Evolutionary conservation across 1,140 invertebrate species (phyloP).

Genomic region (Brachionus koreanus): DNA sequence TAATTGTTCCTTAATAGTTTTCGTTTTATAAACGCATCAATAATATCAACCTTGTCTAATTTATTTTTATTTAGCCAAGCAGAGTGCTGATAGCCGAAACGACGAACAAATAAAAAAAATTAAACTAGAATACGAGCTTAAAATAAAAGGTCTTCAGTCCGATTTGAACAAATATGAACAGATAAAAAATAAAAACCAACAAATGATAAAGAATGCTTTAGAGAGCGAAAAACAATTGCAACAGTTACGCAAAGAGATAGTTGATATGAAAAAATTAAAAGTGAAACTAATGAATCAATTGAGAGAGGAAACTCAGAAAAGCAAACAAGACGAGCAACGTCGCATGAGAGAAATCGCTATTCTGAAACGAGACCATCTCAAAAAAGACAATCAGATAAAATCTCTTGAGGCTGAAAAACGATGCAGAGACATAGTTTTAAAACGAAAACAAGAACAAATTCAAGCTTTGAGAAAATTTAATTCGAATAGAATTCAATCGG

Average conservation of each 20-base stretch:
- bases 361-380: conserved; percentile 67
- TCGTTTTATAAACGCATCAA: neutral
- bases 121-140: conserved; percentile 83
- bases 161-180: conserved; percentile 81
- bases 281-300: conserved; percentile 85
- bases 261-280: conserved; percentile 80
- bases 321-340: conserved; percentile 66
- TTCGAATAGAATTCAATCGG: neutral
- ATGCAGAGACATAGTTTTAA: conserved; percentile 54
- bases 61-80: neutral
- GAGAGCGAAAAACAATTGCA: conserved; percentile 76
- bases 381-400: conserved; percentile 80
- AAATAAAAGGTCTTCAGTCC: conserved; percentile 74
- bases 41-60: neutral
- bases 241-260: conserved; percentile 72
- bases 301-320: conserved; percentile 78
- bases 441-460: conserved; percentile 57
- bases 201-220: conserved; percentile 74
- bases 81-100: conserved; percentile 24
- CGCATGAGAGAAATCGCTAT: conserved; percentile 78
- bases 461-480: conserved; percentile 43
- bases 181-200: conserved; percentile 81
- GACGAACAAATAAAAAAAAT: conserved; percentile 76
- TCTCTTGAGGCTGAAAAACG: conserved; percentile 73
- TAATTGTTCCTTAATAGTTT: conserved; percentile 30